These are phyloP conservation scores for Varanus salvator DNA, from an alignment of 2,113 vertebrate species.

Conservation along the genomic window DNA sequence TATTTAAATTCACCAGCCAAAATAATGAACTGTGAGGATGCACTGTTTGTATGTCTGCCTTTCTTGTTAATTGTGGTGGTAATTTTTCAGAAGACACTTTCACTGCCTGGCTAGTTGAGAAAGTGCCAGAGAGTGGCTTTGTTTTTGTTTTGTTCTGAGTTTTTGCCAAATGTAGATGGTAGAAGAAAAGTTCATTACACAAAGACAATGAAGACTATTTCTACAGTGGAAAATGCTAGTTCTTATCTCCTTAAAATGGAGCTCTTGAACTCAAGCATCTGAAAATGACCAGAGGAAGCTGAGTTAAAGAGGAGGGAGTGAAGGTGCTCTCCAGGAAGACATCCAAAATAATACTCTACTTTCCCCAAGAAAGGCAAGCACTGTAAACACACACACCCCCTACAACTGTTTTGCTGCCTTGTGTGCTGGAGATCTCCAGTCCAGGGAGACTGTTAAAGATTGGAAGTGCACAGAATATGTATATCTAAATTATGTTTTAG, in stretches of 20 bases:
- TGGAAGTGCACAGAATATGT: background rate
- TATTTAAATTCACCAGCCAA: background rate
- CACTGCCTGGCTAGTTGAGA: conserved; percentile 21
- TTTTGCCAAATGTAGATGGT: conserved; percentile 55
- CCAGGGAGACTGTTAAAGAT: background rate
- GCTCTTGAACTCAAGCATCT: conserved; percentile 22
- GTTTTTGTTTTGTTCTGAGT: conserved; percentile 25
- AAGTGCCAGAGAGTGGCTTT: conserved; percentile 22
- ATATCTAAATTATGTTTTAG: background rate
- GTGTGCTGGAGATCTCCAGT: background rate
- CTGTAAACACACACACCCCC: background rate
- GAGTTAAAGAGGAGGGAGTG: conserved; percentile 4
- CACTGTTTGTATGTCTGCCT: background rate
- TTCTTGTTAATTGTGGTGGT: background rate
- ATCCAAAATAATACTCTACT: too few species aligned
- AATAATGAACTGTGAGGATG: conserved; percentile 38
- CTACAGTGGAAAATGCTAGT: conserved; percentile 41
- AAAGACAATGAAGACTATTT: conserved; percentile 51
- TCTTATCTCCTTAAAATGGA: conserved; percentile 27
- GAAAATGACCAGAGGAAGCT: conserved; percentile 12
- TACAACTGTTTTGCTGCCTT: background rate
- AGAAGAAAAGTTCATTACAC: conserved; percentile 50
- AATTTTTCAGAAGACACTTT: conserved; percentile 12
- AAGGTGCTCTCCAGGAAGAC: too few species aligned
- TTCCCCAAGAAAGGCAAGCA: too few species aligned